Evolutionary conservation across 2,113 vertebrate species (phyloP), one percentile per base, ranked within the genome.

Genomic region (Corythornis madagascariensis): DNA sequence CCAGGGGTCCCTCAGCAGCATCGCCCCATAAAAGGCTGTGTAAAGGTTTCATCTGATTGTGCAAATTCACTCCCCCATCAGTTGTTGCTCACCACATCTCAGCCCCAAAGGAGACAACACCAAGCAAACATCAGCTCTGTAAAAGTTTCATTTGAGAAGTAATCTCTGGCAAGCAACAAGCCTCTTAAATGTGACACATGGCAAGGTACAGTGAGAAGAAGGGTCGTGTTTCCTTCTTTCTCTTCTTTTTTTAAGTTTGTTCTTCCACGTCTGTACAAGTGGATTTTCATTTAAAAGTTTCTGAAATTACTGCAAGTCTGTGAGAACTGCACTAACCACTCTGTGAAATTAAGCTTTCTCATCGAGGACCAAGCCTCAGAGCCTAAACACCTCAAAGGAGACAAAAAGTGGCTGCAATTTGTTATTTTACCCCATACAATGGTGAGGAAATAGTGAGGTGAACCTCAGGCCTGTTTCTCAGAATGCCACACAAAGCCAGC

Each of bases 21-120:
- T 60, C 25, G 38, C 29, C 60, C 38, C 56, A 4, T 18, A 71
- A 83, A 89, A 91, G 82, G 78, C 82, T 55, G 35, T 13, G 35
- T 59, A 67, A 89, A 61, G 70, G 75, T 88, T 90, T 89, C 18
- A 61, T 79, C 29, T 79, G 91, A 95, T 94, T 93, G 95, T 95
- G 86, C 91, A 92, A 89, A 95, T 88, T 92, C 64, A 82, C 55
- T 75, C 81, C 57, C 55, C 79, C 3, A 6, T 73, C 56, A 48
- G 83, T 48, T 1, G 5, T 33, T 69, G 65, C 48, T 90, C 79
- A 53, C 18, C 40, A 9, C 5, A 2, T 59, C 80, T 59, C 71
- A 83, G 91, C 47, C 74, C 78, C 77, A 63, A 65, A 69, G 40
- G 65, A 83, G 78, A 89, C 43, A 60, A 76, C 71, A 92, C 71